Base-by-base conservation (phyloP, 2,888 invertebrate species). In the Deilephila elpenor region DNA sequence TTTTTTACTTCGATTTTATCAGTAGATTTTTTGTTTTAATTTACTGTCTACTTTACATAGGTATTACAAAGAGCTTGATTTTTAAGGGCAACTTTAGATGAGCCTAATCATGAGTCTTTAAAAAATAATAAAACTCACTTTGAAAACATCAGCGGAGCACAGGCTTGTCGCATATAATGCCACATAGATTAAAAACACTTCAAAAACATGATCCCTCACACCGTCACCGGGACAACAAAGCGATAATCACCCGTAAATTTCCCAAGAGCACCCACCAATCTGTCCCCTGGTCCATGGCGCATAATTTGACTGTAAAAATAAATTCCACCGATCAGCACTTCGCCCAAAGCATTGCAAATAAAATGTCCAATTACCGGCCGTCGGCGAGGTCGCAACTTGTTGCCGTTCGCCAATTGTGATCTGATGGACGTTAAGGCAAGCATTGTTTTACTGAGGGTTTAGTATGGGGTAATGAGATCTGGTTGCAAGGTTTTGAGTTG, bases 331-430 rank as follows among this genome's bases (percentile, higher is more conserved):
- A 44, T 73, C 72, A 73, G 25, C 34, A 59, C 59, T 37, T 8
- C n/a, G 44, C 37, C 73, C 77, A 75, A 79, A 81, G 78, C 78
- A 78, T 78, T 77, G 78, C 73, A 80, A 79, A 79, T 81, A 79
- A 80, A 80, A 81, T 79, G 75, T 78, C 80, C 81, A 81, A 81
- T 81, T 79, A 81, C 76, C 75, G 19, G 61, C 25, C 56, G 73
- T 73, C 74, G 74, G 34, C 59, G 78, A 76, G 75, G 75, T 77
- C 74, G 73, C 75, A 77, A 81, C 81, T 81, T 80, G 79, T 80
- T 81, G 81, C 78, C 60, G 64, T 60, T 62, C 60, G 32, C 72
- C 61, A 73, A 61, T 73, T 73, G 20, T 64, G 71, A 32, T 34
- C 53, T 71, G 71, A 73, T 62, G 70, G 32, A n/a, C 77, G 74